These are phyloP conservation scores for Diaperis boleti DNA, from an alignment of 2,888 invertebrate species.

Conservation along the genomic window DNA sequence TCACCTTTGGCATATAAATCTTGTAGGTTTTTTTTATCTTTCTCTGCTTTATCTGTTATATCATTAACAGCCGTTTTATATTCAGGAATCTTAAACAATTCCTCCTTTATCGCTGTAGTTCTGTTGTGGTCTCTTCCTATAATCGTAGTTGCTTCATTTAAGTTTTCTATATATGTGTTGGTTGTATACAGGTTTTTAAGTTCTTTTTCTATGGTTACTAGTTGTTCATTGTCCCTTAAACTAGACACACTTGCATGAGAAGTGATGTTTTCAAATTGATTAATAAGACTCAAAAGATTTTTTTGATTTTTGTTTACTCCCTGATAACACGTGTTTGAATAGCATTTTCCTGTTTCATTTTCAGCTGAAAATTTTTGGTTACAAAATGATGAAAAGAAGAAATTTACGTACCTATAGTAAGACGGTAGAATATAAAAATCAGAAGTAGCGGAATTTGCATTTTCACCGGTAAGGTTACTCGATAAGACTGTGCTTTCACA, in stretches of 20 bases:
- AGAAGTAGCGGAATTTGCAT: neutral
- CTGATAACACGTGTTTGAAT: slow-evolving; percentile 29
- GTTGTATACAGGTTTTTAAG: too few species aligned
- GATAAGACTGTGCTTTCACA: too few species aligned
- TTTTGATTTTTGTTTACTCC: slow-evolving; percentile 19
- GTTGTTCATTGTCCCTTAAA: slow-evolving; percentile 1
- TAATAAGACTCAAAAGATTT: slow-evolving; percentile 8
- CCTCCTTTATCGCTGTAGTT: neutral
- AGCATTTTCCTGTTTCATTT: slow-evolving; percentile 1
- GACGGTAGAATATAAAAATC: neutral
- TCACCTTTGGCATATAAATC: slow-evolving; percentile 1
- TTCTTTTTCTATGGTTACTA: slow-evolving; percentile 6
- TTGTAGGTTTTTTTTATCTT: neutral
- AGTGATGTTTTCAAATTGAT: slow-evolving; percentile 19
- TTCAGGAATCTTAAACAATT: slow-evolving; percentile 2
- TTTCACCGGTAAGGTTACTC: too few species aligned
- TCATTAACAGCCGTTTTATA: neutral
- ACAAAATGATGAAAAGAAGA: neutral
- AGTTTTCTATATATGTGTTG: neutral
- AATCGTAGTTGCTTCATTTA: neutral
- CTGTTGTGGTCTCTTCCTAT: neutral
- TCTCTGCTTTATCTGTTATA: slow-evolving; percentile 1
- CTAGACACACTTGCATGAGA: slow-evolving; percentile 18
- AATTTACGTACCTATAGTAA: neutral
- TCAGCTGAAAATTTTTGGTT: slow-evolving; percentile 12